phyloP scores from a whole-genome alignment of 2,888 invertebrate genomes.

The Caradrina kadenii region DNA sequence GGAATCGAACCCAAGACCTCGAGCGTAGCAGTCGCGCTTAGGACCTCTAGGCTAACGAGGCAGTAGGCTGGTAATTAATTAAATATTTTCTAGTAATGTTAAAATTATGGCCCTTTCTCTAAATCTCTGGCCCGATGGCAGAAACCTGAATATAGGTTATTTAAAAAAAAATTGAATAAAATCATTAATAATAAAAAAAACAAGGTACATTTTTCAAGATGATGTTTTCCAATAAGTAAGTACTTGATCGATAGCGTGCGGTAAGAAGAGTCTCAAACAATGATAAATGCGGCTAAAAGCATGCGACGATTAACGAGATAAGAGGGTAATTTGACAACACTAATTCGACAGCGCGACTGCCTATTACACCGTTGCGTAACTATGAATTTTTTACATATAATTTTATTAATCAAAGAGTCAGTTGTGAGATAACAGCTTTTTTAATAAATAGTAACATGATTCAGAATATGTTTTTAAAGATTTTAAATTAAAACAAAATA shows the following conservation, averaged over 20 bases:
- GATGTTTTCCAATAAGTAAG: conserved; percentile 1
- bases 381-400: neutral
- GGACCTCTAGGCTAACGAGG: too few relatives aligned
- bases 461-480: neutral
- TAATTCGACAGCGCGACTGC: conserved; percentile 70
- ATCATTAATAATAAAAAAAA: neutral
- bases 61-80: too few relatives aligned
- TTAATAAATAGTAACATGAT: neutral
- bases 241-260: conserved; percentile 68
- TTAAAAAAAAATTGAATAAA: neutral
- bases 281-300: conserved; percentile 74
- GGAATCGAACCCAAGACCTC: too few relatives aligned
- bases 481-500: too few relatives aligned
- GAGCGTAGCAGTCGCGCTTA: too few relatives aligned
- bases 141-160: too few relatives aligned
- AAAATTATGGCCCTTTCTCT: too few relatives aligned
- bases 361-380: conserved; percentile 62
- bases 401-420: neutral
- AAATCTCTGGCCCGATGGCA: too few relatives aligned
- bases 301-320: conserved; percentile 72
- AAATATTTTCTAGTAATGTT: too few relatives aligned
- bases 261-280: conserved; percentile 63
- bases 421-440: neutral
- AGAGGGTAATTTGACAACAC: conserved; percentile 75
- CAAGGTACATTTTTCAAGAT: neutral